phyloP scores from a whole-genome alignment of 2,888 invertebrate species.

The Drosophila koepferae region DNA sequence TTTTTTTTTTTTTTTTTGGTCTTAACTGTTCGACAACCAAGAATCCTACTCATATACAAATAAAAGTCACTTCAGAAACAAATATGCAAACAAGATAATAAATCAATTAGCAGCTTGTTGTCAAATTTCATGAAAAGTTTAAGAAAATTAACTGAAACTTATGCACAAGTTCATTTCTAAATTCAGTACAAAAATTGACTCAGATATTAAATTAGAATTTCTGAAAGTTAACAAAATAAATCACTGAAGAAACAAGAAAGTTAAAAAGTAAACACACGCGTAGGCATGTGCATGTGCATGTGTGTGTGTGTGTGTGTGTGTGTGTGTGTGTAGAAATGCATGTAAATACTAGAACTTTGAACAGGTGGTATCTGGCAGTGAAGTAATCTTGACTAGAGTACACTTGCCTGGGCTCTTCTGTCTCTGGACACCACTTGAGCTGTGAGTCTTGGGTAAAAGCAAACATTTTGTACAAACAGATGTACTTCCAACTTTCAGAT shows the following conservation, averaged over 20 bases:
- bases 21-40: constrained; percentile 30
- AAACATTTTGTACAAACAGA: constrained; percentile 14
- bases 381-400: constrained; percentile 33
- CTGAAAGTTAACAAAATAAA: not conserved
- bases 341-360: constrained; percentile 27
- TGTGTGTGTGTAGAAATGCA: constrained; percentile 18
- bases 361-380: constrained; percentile 32
- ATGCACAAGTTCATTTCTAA: too few species aligned
- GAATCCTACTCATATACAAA: not conserved
- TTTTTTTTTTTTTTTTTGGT: constrained; percentile 26
- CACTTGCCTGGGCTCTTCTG: constrained; percentile 15
- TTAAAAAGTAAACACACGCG: constrained; percentile 4
- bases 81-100: constrained; percentile 10
- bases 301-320: not conserved
- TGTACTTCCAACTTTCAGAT: constrained; percentile 9
- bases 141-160: not conserved
- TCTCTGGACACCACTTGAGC: constrained; percentile 23
- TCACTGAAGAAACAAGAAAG: constrained; percentile 1
- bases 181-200: not conserved
- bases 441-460: constrained; percentile 14
- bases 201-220: not conserved
- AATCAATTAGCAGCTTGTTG: constrained; percentile 15
- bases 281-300: not conserved
- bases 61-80: constrained; percentile 2
- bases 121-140: not conserved